phyloP scores from a whole-genome alignment of 2,797 vertebrate genomes.

The Onychomys leucogaster region DNA sequence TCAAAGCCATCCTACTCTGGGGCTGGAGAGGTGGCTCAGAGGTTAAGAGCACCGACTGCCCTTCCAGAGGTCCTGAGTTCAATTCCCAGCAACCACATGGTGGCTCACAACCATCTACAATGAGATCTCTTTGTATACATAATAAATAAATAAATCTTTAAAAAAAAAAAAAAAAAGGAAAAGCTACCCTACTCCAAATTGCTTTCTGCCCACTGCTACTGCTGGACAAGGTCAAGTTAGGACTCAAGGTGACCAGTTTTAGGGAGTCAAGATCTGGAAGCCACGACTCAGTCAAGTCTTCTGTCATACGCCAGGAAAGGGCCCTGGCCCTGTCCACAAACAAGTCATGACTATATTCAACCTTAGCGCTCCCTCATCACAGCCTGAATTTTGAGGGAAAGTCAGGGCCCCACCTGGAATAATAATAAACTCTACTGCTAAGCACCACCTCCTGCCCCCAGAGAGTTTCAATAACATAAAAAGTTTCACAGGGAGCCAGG shows the following conservation, averaged over 20 bases:
- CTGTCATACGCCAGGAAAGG: neutral
- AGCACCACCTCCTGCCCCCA: neutral
- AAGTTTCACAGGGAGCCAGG: neutral
- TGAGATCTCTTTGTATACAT: too few relatives aligned
- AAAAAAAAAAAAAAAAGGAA: too few relatives aligned
- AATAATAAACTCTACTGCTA: neutral
- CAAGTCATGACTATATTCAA: neutral
- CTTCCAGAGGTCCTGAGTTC: too few relatives aligned
- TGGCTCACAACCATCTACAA: too few relatives aligned
- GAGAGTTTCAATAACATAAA: neutral
- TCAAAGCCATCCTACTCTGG: too few relatives aligned
- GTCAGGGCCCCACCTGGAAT: neutral
- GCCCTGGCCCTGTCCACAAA: neutral
- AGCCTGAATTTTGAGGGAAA: neutral
- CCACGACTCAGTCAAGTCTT: neutral
- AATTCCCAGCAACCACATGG: too few relatives aligned
- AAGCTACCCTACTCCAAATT: too few relatives aligned
- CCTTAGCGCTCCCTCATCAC: neutral
- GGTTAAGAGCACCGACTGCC: too few relatives aligned
- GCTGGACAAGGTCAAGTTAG: neutral
- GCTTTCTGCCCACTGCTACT: neutral
- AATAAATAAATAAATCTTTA: too few relatives aligned
- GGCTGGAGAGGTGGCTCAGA: too few relatives aligned
- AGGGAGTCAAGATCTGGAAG: neutral
- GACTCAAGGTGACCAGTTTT: rapidly evolving